Conservation (phyloP, 2,113 vertebrate species). For the Hypanus sabinus region DNA sequence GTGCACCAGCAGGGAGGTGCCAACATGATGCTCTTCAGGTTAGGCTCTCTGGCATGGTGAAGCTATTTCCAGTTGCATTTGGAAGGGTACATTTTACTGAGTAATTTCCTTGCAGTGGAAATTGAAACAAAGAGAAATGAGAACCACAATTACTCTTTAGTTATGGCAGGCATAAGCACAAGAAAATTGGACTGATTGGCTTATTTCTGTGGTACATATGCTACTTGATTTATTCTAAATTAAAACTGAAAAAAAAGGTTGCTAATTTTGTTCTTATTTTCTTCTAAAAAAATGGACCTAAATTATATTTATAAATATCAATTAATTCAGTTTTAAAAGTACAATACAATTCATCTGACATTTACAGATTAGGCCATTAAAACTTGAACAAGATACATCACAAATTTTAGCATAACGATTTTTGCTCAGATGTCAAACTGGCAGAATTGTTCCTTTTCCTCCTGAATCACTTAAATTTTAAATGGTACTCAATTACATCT, state of each 20-base stretch:
- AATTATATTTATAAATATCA: neutral
- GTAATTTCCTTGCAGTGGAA: neutral
- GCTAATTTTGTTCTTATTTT: neutral
- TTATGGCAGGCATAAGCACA: neutral
- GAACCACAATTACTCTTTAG: neutral
- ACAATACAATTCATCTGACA: neutral
- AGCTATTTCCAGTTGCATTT: neutral
- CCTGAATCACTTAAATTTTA: neutral
- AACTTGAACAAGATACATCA: neutral
- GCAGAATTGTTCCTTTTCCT: neutral
- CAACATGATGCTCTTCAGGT: neutral
- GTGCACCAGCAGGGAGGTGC: no score
- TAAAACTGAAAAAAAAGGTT: neutral
- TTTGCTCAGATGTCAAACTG: neutral
- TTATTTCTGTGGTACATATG: neutral
- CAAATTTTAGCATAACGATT: neutral
- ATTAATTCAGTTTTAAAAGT: neutral
- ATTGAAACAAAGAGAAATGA: neutral
- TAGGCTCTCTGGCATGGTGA: neutral
- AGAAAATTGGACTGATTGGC: neutral
- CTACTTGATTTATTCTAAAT: neutral
- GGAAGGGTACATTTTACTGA: neutral
- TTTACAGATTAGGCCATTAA: slow-evolving; percentile 26
- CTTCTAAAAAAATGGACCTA: neutral
- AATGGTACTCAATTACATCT: neutral